phyloP scores from a whole-genome alignment of 2,797 vertebrate genomes.

The Gymnothorax reevesii region DNA sequence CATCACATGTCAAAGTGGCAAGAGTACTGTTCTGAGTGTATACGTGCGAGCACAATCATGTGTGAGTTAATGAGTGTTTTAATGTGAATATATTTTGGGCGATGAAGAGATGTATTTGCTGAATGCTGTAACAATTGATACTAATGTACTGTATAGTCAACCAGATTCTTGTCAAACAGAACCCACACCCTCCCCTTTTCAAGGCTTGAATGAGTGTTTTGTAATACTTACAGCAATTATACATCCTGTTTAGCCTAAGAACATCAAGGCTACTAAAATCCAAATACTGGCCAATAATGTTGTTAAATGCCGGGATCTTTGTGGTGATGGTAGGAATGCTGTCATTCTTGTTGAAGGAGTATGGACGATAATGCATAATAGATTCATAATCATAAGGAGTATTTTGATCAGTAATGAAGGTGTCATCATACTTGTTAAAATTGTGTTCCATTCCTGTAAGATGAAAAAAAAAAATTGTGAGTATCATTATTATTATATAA shows the following conservation, averaged over 20 bases:
- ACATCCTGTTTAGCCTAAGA: conserved; percentile 87
- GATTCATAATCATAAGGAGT: conserved; percentile 92
- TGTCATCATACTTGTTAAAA: conserved; percentile 80
- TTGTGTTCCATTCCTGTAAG: conserved; percentile 77
- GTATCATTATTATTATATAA: not conserved
- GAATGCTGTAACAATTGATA: not conserved
- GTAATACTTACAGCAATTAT: conserved; percentile 85
- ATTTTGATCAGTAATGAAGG: conserved; percentile 85
- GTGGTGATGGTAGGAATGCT: conserved; percentile 82
- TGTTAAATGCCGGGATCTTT: conserved; percentile 83
- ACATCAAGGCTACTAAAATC: conserved; percentile 83
- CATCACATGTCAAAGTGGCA: not conserved
- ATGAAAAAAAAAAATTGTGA: conserved; percentile 34
- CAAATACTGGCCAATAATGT: conserved; percentile 86
- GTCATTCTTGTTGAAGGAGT: conserved; percentile 85
- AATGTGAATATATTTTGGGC: not conserved
- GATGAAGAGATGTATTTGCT: not conserved
- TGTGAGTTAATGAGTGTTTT: not conserved
- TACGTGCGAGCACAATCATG: not conserved
- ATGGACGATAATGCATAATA: conserved; percentile 85
- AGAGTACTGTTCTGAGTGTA: not conserved
- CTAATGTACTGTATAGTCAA: not conserved
- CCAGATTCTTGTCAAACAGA: not conserved
- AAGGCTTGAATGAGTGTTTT: not conserved
- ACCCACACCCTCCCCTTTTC: not conserved